Evolutionary conservation across 2,888 invertebrate species (phyloP), one percentile per base, ranked within the genome.

Genomic region (Acanthosepion pharaonis): DNA sequence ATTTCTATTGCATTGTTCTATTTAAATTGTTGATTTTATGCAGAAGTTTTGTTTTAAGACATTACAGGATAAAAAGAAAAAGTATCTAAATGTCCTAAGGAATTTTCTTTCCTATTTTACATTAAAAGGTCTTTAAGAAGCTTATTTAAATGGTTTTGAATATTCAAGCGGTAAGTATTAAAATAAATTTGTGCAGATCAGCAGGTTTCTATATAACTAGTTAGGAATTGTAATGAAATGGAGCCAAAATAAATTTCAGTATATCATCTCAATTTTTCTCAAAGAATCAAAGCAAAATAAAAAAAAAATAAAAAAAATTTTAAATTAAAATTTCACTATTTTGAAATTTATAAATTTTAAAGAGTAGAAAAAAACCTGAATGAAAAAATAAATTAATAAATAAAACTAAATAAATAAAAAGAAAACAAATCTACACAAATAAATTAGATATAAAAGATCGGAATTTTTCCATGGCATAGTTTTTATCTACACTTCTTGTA

Each of bases 161-260:
- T 59, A 59, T 20, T 59, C 59, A 59, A 59, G 23, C 23, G 25
- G 59, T 59, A 59, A 59, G 18, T 28, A 78, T n/a, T n/a, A 78
- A 64, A 64, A 64, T 64, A 64, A 78, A n/a, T 78, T n/a, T n/a
- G 33, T 33, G n/a, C 78, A 78, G n/a, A 78, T 78, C 78, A 78
- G 78, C 78, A 78, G n/a, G 78, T 78, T n/a, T 78, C n/a, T n/a
- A 78, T 78, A 78, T 78, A 78, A 78, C 78, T 78, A 33, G n/a
- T 78, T 11, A 59, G 59, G 23, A 59, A 59, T 59, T 23, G 59
- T 59, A 23, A 59, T 78, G 78, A 78, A 78, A 78, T 78, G 78
- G n/a, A 78, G n/a, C 33, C 78, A 15, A 33, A 78, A 78, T n/a
- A 78, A 78, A 15, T 78, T 78, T 33, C 78, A n/a, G 78, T n/a